A percentile compares a stretch with the other conserved stretches of the same genome.
These are phyloP conservation scores for Listrodromus nycthemerus DNA, from an alignment of 2,888 invertebrate genomes.

Conservation along the genomic window DNA sequence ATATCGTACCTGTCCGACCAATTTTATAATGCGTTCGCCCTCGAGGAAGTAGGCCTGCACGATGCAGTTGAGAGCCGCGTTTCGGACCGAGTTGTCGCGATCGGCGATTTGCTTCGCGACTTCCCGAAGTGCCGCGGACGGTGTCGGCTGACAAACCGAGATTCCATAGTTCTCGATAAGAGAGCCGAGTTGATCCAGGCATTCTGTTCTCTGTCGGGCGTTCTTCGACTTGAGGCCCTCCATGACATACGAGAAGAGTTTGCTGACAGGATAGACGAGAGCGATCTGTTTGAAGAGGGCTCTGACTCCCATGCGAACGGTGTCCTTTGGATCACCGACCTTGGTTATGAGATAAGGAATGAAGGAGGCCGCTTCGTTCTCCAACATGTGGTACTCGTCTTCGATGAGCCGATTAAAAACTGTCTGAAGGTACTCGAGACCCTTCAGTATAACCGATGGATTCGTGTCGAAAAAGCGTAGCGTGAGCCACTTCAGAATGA, in stretches of 20 bases:
- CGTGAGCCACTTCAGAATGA: constrained; percentile 98
- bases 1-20: constrained; percentile 92
- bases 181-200: constrained; percentile 95
- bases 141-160: constrained; percentile 92
- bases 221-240: constrained; percentile 99
- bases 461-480: constrained; percentile 99
- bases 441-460: constrained; percentile 97
- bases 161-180: constrained; percentile 95
- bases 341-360: constrained; percentile 97
- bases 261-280: constrained; percentile 94
- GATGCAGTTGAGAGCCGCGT: constrained; percentile 97
- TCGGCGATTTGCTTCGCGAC: constrained; percentile 98
- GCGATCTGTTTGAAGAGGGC: constrained; percentile 93
- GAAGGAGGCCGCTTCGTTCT: constrained; percentile 96
- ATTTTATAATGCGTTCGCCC: constrained; percentile 96
- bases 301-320: constrained; percentile 95
- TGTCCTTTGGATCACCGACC: constrained; percentile 98
- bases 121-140: constrained; percentile 93
- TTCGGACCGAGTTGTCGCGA: constrained; percentile 97
- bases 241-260: constrained; percentile 95
- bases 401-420: constrained; percentile 93
- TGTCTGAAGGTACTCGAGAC: constrained; percentile 94
- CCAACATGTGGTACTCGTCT: constrained; percentile 93
- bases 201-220: constrained; percentile 97
- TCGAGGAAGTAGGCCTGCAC: constrained; percentile 95